A percentile compares a stretch with the other conserved stretches of the same genome.
phyloP scores from a whole-genome alignment of 1,140 invertebrate genomes.

The Camponotus floridanus region DNA sequence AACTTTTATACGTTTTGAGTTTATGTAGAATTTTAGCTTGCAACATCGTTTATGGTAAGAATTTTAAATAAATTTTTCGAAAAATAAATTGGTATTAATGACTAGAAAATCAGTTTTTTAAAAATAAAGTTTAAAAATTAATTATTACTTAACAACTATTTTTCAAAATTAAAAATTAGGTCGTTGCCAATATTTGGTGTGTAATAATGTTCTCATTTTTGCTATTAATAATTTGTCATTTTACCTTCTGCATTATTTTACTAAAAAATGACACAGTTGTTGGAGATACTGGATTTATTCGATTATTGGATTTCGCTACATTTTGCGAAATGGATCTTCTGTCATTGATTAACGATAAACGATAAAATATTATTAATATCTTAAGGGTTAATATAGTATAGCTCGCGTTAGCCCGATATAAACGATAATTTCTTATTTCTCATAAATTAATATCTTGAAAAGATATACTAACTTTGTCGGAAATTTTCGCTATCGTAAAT shows the following conservation, averaged over 20 bases:
- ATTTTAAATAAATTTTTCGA: not conserved
- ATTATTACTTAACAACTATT: not conserved
- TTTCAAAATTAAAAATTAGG: not conserved
- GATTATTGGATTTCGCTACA: not conserved
- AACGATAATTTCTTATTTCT: not conserved
- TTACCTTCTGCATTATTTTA: not conserved
- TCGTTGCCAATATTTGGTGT: not conserved
- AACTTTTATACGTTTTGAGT: constrained; percentile 16
- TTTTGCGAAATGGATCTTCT: not conserved
- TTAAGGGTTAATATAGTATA: not conserved
- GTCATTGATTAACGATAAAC: not conserved
- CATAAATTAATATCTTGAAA: not conserved
- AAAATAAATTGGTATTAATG: not conserved
- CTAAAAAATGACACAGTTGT: not conserved
- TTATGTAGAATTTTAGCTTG: not conserved
- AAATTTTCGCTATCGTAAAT: constrained; percentile 17
- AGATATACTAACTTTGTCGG: not conserved
- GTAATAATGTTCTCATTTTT: not conserved
- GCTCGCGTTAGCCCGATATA: not conserved
- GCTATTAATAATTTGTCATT: constrained; percentile 6
- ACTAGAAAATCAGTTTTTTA: not conserved
- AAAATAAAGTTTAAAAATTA: not conserved
- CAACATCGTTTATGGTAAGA: not conserved
- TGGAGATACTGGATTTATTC: not conserved
- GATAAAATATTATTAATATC: not conserved